Conservation (phyloP, 2,888 invertebrate genomes). For the Peribatodes rhomboidaria region DNA sequence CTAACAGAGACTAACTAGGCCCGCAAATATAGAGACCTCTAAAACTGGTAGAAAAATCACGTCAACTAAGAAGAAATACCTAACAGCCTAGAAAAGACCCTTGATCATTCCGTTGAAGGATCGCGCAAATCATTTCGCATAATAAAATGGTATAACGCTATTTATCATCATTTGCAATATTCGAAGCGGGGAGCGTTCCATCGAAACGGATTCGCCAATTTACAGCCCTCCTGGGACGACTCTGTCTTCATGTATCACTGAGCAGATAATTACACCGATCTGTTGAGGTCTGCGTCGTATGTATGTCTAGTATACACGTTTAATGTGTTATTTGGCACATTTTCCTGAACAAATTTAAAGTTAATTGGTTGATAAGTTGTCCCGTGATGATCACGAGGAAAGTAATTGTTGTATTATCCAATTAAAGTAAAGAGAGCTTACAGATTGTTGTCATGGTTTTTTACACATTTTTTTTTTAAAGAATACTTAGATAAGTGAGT, state of each 20-base stretch:
- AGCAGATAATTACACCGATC: constrained; percentile 57
- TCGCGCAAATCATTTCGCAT: constrained; percentile 23
- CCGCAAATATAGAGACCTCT: too few relatives aligned
- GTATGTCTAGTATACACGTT: background rate
- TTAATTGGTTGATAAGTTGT: background rate
- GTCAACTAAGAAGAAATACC: background rate
- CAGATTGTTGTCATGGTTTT: too few relatives aligned
- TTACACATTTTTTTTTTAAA: too few relatives aligned
- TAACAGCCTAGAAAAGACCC: background rate
- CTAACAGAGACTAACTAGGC: background rate
- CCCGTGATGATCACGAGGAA: background rate
- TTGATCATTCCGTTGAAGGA: constrained; percentile 1
- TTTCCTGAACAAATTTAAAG: background rate
- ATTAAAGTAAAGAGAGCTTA: too few relatives aligned
- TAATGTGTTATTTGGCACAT: background rate
- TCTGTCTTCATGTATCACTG: constrained; percentile 63
- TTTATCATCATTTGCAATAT: constrained; percentile 36
- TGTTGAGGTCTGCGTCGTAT: constrained; percentile 41
- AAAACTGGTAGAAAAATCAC: background rate
- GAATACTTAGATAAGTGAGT: too few relatives aligned
- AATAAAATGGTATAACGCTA: constrained; percentile 23
- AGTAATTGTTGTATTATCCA: too few relatives aligned
- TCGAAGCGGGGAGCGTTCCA: constrained; percentile 32
- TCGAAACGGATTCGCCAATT: constrained; percentile 49
- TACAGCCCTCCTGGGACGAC: constrained; percentile 53